Base-by-base conservation (phyloP, 2,888 invertebrate genomes). In the Drosophila heteroneura region DNA sequence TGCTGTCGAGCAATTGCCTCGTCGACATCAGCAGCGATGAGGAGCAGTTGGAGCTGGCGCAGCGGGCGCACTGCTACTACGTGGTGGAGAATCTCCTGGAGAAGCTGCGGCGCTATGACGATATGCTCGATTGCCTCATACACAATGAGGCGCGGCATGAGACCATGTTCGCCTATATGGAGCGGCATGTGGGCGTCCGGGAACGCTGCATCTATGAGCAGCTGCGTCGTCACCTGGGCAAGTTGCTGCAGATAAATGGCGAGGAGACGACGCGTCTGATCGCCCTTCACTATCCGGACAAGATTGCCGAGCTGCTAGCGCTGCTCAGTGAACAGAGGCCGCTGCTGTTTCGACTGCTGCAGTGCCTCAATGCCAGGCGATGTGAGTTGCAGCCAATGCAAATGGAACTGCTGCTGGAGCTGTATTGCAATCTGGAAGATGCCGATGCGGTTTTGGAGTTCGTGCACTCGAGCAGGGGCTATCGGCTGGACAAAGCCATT, bases 21-120 rank as follows among this genome's bases (percentile, higher is more conserved):
- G 92, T 93, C 33, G 94, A 95, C 88, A 94, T 96, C 70, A 94
- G 95, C 68, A 94, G 94, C 70, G 94, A 94, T 58, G 94, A 95
- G 39, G 94, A 95, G 76, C 94, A 96, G 67, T 91, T 97, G 26
- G 88, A 93, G 49, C 93, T 95, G 84, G 96, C 96, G 0, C 94
- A 95, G 74, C 94, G 94, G 49, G 96, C 96, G 0, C 94, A 95
- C 83, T 97, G 96, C 92, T 96, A 95, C 89, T 95, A 95, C 74
- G 96, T 97, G 0, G 96, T 96, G 84, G 96, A 97, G 91, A 94
- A 95, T 90, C 92, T 97, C 57, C 95, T 96, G 87, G 96, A 96
- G 92, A 94, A 94, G 77, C 92, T 95, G 49, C 93, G 94, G 53
- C 94, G 96, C 65, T 96, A 95, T 89, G 94, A 95, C 68, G 95